A percentile compares a stretch with the other conserved stretches of the same genome.
These are phyloP conservation scores for Pitta sordida DNA, from an alignment of 2,113 vertebrate genomes.

Conservation along the genomic window DNA sequence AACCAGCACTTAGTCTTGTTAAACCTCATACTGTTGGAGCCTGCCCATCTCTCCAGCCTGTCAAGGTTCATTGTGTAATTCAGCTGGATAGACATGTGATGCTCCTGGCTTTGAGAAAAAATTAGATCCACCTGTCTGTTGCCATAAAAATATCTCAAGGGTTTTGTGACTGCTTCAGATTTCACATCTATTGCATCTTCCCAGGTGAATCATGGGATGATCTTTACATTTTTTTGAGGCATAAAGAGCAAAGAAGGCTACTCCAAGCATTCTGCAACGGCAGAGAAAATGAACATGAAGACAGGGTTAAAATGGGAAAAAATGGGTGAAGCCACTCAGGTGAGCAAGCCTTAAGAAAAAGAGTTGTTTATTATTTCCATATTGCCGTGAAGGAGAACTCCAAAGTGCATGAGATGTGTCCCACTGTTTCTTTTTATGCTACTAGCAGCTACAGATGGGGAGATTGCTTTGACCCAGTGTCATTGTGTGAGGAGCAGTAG, in stretches of 20 bases:
- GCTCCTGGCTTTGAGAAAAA: background rate
- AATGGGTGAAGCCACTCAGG: background rate
- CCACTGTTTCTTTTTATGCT: background rate
- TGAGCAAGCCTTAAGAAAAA: background rate
- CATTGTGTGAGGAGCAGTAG: background rate
- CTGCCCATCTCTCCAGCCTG: too few species aligned
- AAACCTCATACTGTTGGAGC: too few species aligned
- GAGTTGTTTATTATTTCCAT: background rate
- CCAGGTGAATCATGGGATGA: fast-evolving
- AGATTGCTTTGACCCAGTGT: background rate
- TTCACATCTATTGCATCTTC: background rate
- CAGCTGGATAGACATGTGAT: background rate
- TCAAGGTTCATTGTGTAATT: background rate
- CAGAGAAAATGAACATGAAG: background rate
- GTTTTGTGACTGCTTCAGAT: background rate
- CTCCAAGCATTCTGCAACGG: background rate
- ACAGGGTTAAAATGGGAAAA: background rate
- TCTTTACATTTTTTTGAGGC: background rate
- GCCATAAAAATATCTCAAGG: background rate
- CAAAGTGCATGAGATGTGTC: background rate
- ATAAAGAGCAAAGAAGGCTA: background rate
- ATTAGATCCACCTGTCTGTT: background rate
- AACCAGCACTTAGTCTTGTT: too few species aligned
- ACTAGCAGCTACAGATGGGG: background rate
- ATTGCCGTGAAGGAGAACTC: background rate